Percentiles rank a stretch among this genome's conserved stretches.
These are phyloP conservation scores for Spilarctia lutea DNA, from an alignment of 2,888 invertebrate species.

Conservation along the genomic window DNA sequence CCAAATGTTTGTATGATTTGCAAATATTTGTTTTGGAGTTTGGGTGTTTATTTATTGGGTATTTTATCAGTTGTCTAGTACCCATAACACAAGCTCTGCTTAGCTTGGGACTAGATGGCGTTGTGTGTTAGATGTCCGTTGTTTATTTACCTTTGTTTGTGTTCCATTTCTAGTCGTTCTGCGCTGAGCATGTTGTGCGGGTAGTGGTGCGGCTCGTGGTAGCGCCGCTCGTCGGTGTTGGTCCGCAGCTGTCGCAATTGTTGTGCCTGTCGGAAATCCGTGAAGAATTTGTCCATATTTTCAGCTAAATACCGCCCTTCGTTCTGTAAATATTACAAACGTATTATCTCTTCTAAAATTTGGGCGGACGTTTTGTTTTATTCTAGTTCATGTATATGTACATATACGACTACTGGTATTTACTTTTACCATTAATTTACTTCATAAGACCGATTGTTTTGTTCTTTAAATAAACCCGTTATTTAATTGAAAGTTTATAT, in stretches of 20 bases:
- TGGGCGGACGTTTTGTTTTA: not conserved
- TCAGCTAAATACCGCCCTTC: conserved; percentile 80
- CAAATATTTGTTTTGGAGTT: too few species aligned
- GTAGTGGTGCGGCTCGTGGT: conserved; percentile 56
- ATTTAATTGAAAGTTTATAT: too few species aligned
- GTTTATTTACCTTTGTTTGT: conserved; percentile 73
- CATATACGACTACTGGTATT: not conserved
- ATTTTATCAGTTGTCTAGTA: too few species aligned
- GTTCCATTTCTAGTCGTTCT: conserved; percentile 76
- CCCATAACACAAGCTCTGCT: too few species aligned
- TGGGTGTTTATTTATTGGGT: too few species aligned
- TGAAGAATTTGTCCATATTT: conserved; percentile 90
- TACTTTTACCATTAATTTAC: not conserved
- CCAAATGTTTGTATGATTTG: too few species aligned
- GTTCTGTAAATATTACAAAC: conserved; percentile 57
- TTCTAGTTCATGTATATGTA: not conserved
- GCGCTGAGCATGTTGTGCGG: conserved; percentile 76
- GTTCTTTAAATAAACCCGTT: too few species aligned
- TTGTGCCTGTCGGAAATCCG: conserved; percentile 90
- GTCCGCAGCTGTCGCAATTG: conserved; percentile 75
- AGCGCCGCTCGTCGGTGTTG: conserved; percentile 68
- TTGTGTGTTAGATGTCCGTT: too few species aligned
- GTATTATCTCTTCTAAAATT: not conserved
- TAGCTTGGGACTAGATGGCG: too few species aligned
- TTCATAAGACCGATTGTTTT: not conserved